Evolutionary conservation across 1,140 invertebrate genomes (phyloP).

Genomic region (Sarcophaga bullata): DNA sequence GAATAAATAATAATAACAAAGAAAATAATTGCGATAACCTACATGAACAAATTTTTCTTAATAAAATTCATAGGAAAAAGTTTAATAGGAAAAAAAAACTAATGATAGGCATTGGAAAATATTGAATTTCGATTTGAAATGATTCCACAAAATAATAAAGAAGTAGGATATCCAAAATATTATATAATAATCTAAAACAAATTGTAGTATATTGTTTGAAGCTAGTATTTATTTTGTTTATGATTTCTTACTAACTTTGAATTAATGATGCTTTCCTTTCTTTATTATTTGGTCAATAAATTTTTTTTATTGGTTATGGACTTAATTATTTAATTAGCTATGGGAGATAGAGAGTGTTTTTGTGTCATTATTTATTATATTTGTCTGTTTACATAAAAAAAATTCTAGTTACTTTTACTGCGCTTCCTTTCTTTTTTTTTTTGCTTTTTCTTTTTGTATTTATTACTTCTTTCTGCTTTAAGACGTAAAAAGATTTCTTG

Average conservation of each 20-base stretch:
- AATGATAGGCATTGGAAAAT: no score
- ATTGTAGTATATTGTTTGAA: neutral
- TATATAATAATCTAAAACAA: no score
- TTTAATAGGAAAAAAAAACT: no score
- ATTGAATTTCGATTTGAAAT: no score
- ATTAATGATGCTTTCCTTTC: slow-evolving; percentile 23
- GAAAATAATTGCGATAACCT: neutral
- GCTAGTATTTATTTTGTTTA: slow-evolving; percentile 28
- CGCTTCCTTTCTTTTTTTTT: neutral
- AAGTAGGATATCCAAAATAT: no score
- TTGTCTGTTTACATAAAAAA: slow-evolving; percentile 1
- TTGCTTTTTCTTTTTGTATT: neutral
- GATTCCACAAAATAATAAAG: no score
- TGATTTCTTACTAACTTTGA: neutral
- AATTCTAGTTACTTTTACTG: neutral
- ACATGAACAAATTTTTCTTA: neutral
- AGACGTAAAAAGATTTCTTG: slow-evolving; percentile 5
- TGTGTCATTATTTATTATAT: neutral
- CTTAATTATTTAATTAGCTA: slow-evolving; percentile 36
- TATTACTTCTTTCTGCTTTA: neutral
- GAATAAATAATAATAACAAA: neutral
- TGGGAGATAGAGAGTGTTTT: slow-evolving; percentile 13
- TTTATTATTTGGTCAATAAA: slow-evolving; percentile 3
- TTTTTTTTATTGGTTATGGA: slow-evolving; percentile 13
- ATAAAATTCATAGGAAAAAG: no score